Conservation (phyloP, 2,888 invertebrate species). For the Lamellibrachia satsuma region DNA sequence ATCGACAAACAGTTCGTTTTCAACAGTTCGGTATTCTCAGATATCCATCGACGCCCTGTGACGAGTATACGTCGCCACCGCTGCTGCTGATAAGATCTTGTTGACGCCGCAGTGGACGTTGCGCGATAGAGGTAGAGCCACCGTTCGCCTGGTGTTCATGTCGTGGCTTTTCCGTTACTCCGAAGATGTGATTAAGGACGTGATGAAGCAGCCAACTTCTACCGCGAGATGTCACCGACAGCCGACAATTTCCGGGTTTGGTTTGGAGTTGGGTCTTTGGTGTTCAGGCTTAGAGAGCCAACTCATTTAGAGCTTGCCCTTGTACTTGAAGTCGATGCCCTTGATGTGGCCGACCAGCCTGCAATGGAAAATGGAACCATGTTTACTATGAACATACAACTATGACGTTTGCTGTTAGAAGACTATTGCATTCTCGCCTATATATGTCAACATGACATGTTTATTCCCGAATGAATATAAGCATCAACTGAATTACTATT, state of each 20-base stretch:
- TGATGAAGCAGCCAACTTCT: background rate
- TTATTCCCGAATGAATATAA: background rate
- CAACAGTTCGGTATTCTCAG: background rate
- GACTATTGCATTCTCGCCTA: background rate
- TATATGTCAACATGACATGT: background rate
- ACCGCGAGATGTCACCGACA: background rate
- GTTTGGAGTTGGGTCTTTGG: background rate
- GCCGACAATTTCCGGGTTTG: background rate
- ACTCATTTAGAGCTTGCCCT: conserved; percentile 31
- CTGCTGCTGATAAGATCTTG: background rate
- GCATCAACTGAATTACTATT: background rate
- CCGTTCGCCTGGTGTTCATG: background rate
- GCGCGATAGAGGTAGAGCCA: background rate
- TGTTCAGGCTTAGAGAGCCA: background rate
- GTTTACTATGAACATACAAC: background rate
- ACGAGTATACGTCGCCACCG: background rate
- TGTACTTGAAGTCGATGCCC: conserved; percentile 35
- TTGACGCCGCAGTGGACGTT: background rate
- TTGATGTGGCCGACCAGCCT: conserved; percentile 39
- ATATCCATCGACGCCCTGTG: background rate
- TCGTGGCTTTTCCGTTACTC: background rate
- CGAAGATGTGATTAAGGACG: background rate
- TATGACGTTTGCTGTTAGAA: background rate
- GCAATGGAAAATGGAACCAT: background rate
- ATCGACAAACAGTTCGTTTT: conserved; percentile 6